Evolutionary conservation across 2,797 vertebrate species (phyloP).

Genomic region (Sternarchorhynchus goeldii): DNA sequence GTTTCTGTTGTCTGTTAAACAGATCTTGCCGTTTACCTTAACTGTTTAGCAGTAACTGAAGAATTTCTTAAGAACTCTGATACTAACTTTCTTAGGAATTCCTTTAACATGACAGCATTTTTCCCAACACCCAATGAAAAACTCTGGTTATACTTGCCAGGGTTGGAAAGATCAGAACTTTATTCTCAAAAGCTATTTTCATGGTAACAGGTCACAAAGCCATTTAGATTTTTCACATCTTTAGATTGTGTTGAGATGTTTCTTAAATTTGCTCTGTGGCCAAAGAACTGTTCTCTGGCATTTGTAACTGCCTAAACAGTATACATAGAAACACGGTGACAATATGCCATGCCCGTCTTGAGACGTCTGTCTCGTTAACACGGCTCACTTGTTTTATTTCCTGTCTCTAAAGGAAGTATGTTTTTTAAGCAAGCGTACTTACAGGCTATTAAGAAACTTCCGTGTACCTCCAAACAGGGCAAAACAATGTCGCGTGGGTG

Average conservation of each 20-base stretch:
- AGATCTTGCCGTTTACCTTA: too few species aligned
- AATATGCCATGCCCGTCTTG: neutral
- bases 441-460: slow-evolving; percentile 10
- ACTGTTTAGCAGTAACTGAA: too few species aligned
- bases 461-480: neutral
- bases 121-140: too few species aligned
- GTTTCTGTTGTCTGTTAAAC: too few species aligned
- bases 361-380: slow-evolving; percentile 1
- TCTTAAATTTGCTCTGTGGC: neutral
- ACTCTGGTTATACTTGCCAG: too few species aligned
- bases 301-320: neutral
- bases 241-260: neutral
- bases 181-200: too few species aligned
- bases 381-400: slow-evolving; percentile 28
- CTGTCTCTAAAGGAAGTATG: slow-evolving; percentile 45
- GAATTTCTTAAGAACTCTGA: too few species aligned
- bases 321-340: neutral
- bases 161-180: too few species aligned
- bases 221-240: neutral
- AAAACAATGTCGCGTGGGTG: neutral
- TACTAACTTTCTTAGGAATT: too few species aligned
- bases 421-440: slow-evolving; percentile 10
- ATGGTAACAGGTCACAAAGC: too few species aligned
- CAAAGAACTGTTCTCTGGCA: neutral
- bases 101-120: too few species aligned